Evolutionary conservation across 2,113 vertebrate genomes (phyloP), one percentile per base, ranked within the genome.

Genomic region (Xenopus laevis): DNA sequence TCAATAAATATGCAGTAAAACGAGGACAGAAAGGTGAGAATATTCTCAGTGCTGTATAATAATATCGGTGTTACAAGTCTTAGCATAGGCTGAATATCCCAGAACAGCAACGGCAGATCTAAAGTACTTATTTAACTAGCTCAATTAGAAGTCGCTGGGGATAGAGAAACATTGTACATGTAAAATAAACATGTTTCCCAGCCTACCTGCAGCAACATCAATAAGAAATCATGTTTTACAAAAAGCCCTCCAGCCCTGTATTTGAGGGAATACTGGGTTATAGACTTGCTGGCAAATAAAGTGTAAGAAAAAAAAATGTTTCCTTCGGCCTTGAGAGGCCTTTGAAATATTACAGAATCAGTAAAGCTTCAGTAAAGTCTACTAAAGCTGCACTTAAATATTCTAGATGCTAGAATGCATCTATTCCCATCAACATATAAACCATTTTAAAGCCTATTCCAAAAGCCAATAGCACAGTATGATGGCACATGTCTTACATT

Each of bases 331-430:
- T 69, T 76, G 66, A 76, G 66, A 76, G 52, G 30, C 58, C 66
- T 76, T 76, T 76, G 73, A 76, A 76, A 63, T 76, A 76, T 64
- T 76, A 61, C 66, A 69, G 23, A 27, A 15, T 63, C 73, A 44
- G 73, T 69, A 68, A 69, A 59, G 21, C 45, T 47, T 68, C 59
- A 58, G n/a, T 53, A 61, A 76, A 76, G 58, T 69, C 72, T 68
- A 61, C 53, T 50, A 75, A 59, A 59, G 52, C 21, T 20, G 30
- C 64, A 30, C 46, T 66, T 68, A 68, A 74, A 68, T 74, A 75
- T 75, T 59, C 23, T 60, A 68, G 33, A 18, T 61, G 59, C 61
- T 75, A 68, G 46, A 15, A 68, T 75, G 50, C 68, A 67, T 75
- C 67, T 61, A 47, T 63, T 64, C 46, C 61, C 47, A 33, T 64